A percentile compares a stretch with the other conserved stretches of the same genome.
Conservation (phyloP, 1,140 invertebrate genomes). For the Caenorhabditis inopinata region DNA sequence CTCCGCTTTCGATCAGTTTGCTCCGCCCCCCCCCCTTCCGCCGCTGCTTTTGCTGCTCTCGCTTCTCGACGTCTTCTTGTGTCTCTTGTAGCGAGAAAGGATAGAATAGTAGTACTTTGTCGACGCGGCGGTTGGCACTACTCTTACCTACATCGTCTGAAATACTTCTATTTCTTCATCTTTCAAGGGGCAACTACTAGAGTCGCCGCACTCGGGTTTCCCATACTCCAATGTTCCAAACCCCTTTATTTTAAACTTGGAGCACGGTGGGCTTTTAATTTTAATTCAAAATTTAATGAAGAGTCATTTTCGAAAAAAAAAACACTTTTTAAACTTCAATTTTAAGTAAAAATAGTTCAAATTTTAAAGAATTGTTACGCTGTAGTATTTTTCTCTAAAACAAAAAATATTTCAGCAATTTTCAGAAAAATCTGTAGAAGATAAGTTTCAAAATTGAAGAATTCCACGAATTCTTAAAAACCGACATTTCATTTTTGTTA, state of each 20-base stretch:
- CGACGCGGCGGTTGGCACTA: constrained; percentile 13
- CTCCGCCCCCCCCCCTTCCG: not conserved
- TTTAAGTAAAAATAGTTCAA: too few relatives aligned
- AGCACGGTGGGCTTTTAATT: not conserved
- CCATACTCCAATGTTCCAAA: constrained; percentile 26
- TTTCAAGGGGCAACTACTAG: not conserved
- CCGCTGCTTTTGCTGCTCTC: constrained; percentile 10
- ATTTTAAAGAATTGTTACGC: too few relatives aligned
- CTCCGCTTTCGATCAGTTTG: constrained; percentile 26
- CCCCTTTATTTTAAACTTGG: constrained; percentile 1
- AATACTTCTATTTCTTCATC: constrained; percentile 12
- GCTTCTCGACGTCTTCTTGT: constrained; percentile 1
- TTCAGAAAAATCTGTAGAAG: too few relatives aligned
- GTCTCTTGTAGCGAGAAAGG: not conserved
- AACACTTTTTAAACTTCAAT: too few relatives aligned
- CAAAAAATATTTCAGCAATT: too few relatives aligned
- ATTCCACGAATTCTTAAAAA: too few relatives aligned
- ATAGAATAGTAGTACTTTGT: constrained; percentile 33
- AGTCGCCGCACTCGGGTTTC: not conserved
- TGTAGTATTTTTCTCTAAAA: too few relatives aligned
- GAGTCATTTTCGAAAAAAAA: too few relatives aligned
- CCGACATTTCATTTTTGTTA: too few relatives aligned
- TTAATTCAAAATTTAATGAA: not conserved
- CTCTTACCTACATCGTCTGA: constrained; percentile 23
- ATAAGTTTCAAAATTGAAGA: too few relatives aligned